Evolutionary conservation across 2,113 vertebrate genomes (phyloP).

Genomic region (Nerophis ophidion): DNA sequence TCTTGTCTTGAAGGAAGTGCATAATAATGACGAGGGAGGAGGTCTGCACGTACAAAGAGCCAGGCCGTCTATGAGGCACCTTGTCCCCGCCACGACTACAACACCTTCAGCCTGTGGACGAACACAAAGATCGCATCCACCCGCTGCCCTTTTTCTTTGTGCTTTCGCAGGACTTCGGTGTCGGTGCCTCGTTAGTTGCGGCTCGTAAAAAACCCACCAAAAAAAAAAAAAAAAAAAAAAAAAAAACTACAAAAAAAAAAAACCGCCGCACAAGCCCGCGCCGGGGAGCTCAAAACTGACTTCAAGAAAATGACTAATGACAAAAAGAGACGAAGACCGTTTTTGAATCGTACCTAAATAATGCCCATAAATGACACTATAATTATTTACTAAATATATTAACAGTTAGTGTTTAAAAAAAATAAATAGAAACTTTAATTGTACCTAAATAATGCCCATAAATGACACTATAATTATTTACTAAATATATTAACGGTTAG

Average conservation of each 20-base stretch:
- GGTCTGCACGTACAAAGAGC: conserved; percentile 18
- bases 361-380: no score
- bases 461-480: no score
- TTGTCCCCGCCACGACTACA: conserved; percentile 36
- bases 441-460: no score
- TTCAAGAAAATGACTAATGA: conserved; percentile 75
- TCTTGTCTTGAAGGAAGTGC: conserved; percentile 41
- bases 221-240: no score
- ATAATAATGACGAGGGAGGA: conserved; percentile 42
- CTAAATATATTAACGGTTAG: no score
- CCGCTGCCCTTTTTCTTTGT: conserved; percentile 53
- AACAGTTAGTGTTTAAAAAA: no score
- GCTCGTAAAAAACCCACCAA: conserved; percentile 77
- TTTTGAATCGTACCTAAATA: no score
- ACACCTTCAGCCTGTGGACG: conserved; percentile 53
- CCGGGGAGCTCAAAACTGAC: conserved; percentile 87
- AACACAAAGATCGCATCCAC: conserved; percentile 45
- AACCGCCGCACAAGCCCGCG: conserved; percentile 85
- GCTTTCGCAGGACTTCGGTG: conserved; percentile 84
- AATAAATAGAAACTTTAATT: no score
- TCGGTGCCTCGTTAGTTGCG: conserved; percentile 84
- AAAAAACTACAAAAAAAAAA: no score
- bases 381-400: no score
- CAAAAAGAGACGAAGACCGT: conserved; percentile 1
- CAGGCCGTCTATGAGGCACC: conserved; percentile 53